These are phyloP conservation scores for Triplophysa siluroides DNA, from an alignment of 2,113 vertebrate genomes.

Conservation along the genomic window DNA sequence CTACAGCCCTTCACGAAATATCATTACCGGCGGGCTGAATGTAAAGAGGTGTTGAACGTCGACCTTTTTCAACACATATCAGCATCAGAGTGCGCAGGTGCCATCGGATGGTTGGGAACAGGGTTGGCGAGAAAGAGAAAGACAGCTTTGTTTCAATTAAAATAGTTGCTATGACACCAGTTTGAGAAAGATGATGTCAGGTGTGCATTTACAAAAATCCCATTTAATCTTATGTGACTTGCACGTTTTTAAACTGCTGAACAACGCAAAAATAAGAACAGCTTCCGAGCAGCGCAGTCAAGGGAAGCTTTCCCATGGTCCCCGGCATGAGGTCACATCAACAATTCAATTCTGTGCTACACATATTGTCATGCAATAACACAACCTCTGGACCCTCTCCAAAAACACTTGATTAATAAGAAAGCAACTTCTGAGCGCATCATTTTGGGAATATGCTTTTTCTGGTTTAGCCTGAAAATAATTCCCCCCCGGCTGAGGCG, in stretches of 20 bases:
- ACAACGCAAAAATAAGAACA: background rate
- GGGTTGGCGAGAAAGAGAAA: constrained; percentile 56
- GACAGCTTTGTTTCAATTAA: constrained; percentile 37
- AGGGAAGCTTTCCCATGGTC: constrained; percentile 6
- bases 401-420: constrained; percentile 14
- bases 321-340: background rate
- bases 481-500: constrained; percentile 12
- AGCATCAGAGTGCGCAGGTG: constrained; percentile 5
- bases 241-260: background rate
- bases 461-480: constrained; percentile 16
- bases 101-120: constrained; percentile 45
- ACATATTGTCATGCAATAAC: constrained; percentile 6
- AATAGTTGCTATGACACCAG: constrained; percentile 51
- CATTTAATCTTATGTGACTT: background rate
- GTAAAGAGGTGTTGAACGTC: background rate
- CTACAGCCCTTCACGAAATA: background rate
- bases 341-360: background rate
- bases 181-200: constrained; percentile 24
- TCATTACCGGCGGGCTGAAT: constrained; percentile 11
- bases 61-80: constrained; percentile 17
- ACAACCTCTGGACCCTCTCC: constrained; percentile 1
- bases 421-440: background rate
- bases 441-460: constrained; percentile 33
- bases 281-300: background rate
- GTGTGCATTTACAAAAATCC: background rate